A percentile compares a stretch with the other conserved stretches of the same genome.
Conservation (phyloP, 1,140 invertebrate genomes). For the Dermatophagoides farinae region DNA sequence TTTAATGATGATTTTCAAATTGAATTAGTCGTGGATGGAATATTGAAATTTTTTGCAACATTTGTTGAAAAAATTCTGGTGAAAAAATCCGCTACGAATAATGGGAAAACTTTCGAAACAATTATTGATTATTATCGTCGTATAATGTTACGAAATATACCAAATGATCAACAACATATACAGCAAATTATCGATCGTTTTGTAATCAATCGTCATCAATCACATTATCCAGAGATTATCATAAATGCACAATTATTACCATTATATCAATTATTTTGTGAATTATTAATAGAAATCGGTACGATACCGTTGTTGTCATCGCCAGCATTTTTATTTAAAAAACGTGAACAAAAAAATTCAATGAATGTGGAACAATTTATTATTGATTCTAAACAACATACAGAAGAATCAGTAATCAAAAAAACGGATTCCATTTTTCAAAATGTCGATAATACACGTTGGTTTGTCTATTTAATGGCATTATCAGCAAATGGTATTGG, state of each 20-base stretch:
- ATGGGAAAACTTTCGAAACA: background rate
- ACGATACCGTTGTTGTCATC: background rate
- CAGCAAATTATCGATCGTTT: background rate
- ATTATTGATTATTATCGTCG: background rate
- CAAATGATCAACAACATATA: background rate
- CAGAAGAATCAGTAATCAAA: background rate
- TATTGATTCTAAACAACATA: background rate
- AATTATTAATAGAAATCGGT: conserved; percentile 1
- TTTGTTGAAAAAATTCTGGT: conserved; percentile 7
- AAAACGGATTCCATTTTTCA: background rate
- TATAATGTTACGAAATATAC: background rate
- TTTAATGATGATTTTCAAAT: conserved; percentile 3
- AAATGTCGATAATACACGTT: background rate
- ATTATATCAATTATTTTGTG: background rate
- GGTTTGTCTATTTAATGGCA: conserved; percentile 3
- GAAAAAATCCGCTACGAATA: background rate
- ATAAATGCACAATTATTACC: background rate
- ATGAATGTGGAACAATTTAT: background rate
- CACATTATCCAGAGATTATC: background rate
- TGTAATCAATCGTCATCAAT: background rate
- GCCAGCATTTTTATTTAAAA: conserved; percentile 2
- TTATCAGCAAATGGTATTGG: background rate
- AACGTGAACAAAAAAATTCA: background rate
- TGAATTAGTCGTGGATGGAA: conserved; percentile 1
- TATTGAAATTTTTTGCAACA: conserved; percentile 5